Base-by-base conservation (phyloP, 2,797 vertebrate species). In the Argentina silus region DNA sequence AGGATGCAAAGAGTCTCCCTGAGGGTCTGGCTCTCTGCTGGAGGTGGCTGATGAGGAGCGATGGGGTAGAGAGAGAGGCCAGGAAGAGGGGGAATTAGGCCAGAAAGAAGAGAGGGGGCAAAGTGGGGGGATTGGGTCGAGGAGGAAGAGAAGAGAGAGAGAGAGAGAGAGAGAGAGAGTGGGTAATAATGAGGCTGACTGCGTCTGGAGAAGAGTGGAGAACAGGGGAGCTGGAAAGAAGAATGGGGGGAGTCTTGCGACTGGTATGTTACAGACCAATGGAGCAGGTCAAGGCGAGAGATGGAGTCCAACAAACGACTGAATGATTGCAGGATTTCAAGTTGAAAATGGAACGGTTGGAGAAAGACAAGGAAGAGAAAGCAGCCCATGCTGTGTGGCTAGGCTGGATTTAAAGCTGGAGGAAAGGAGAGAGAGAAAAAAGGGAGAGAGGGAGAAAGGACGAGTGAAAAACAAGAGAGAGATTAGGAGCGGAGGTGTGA, bases 311-410 rank as follows among this genome's bases (percentile, higher is more conserved):
- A 85, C 89, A 90, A 91, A 93, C 77, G 81, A 90, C 76, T 86
- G 87, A 90, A 87, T 92, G 87, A 91, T 90, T 85, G 85, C 80
- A 79, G 84, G 86, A 91, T 85, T 90, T 85, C 74, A 80, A 76
- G 79, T 83, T 69, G 77, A 80, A 88, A 85, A 91, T 83, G 74
- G 67, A 79, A 81, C 76, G 67, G 73, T 36, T 81, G 78, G 80
- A 60, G 65, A 72, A 63, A 70, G 69, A 75, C 51, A 48, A 51
- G 44, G 17, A 15, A 43, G 78, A 75, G 70, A 57, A 74, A 73
- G 74, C 27, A 51, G 44, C 12, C 36, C 23, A 7, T 50, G 56
- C 47, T 56, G 23, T 19, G 14, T 21, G 8, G 2, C 3, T 11
- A 9, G 50, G 50, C 50, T 15, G 50, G 50, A 51, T 12, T 11